Evolutionary conservation across 1,140 invertebrate genomes (phyloP), one percentile per base, ranked within the genome.

Genomic region (Sitodiplosis mosellana): DNA sequence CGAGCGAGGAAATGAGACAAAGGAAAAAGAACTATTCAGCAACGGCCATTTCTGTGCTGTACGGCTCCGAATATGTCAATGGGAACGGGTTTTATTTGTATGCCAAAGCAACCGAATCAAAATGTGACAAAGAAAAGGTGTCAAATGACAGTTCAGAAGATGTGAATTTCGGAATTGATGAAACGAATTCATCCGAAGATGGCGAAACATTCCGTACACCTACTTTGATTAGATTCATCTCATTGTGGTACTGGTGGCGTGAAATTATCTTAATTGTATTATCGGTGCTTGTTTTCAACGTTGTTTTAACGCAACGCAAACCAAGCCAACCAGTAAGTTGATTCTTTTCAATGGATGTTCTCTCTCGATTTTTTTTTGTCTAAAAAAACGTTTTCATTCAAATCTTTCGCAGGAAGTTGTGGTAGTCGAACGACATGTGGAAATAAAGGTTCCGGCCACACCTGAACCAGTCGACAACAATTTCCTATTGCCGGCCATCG

Each of bases 201-300:
- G 37, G 17, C 37, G 37, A 40, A 18, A 3, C 3, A 40, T n/a
- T 18, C 14, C 34, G 67, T 51, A 70, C 66, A 18, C 65, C 69
- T 20, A 68, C 73, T 2, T 69, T 74, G 64, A 65, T 75, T 19
- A 73, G 79, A 17, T 72, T 75, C 14, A 40, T 76, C 27, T 83
- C 81, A 0, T 57, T 90, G 0, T 86, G 81, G 81, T 79, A 76
- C 60, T 87, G 81, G 77, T 88, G 85, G 83, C 83, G 79, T 63
- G 82, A 85, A 69, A 74, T 87, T 45, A 52, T 76, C 5, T 64
- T 77, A 1, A 78, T 83, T 12, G 36, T 38, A 5, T 38, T 38
- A n/a, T 38, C 74, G 11, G 76, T 78, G 0, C 48, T 83, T 45
- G 15, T 77, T 8, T 53, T 79, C 0, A 80, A 82, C 57, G 56